A percentile compares a stretch with the other conserved stretches of the same genome.
Evolutionary conservation across 2,888 invertebrate genomes (phyloP).

Genomic region (Ommatoiulus sabulosus): DNA sequence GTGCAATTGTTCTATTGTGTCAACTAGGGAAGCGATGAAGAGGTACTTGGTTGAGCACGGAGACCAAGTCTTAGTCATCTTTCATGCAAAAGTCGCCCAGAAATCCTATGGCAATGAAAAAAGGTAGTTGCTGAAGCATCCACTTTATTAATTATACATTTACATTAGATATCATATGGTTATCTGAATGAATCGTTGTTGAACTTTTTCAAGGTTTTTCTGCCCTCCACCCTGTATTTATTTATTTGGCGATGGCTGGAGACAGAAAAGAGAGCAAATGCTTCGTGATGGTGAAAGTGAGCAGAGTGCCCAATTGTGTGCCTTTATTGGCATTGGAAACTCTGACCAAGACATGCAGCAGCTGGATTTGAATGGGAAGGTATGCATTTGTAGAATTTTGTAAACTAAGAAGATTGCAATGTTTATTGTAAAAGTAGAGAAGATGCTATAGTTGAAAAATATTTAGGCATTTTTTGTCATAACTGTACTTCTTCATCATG

Average conservation of each 20-base stretch:
- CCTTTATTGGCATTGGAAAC: constrained; percentile 98
- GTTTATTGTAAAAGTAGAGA: too few species aligned
- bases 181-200: background rate
- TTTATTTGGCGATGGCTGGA: constrained; percentile 98
- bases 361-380: constrained; percentile 95
- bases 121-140: constrained; percentile 70
- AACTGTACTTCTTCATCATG: background rate
- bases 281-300: constrained; percentile 79
- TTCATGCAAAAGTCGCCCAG: constrained; percentile 99
- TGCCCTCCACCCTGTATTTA: constrained; percentile 99
- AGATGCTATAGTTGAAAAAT: background rate
- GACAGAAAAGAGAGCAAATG: constrained; percentile 93
- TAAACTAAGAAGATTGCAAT: background rate
- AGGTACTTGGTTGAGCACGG: constrained; percentile 93
- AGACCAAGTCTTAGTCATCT: constrained; percentile 95
- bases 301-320: constrained; percentile 94
- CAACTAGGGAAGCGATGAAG: constrained; percentile 91
- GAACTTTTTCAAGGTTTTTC: constrained; percentile 77
- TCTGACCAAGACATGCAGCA: constrained; percentile 99
- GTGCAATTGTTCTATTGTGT: constrained; percentile 8
- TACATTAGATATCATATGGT: background rate
- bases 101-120: constrained; percentile 99
- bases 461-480: background rate
- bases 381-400: constrained; percentile 62
- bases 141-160: background rate